Evolutionary conservation across 2,113 vertebrate genomes (phyloP).

Genomic region (Pogona vitticeps): DNA sequence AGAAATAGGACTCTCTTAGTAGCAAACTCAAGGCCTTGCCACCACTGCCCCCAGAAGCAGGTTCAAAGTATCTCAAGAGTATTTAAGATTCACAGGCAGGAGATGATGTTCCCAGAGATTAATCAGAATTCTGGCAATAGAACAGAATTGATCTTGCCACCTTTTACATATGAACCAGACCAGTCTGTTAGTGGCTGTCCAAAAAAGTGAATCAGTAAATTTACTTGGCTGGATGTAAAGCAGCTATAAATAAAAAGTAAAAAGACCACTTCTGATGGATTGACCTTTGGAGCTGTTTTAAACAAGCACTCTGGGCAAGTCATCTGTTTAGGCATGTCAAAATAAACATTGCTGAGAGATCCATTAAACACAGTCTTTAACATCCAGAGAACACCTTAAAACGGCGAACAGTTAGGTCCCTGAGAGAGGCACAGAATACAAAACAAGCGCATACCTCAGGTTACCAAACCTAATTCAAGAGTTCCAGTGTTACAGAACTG

Average conservation of each 20-base stretch:
- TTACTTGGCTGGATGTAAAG: not conserved
- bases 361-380: not conserved
- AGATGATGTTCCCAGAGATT: not conserved
- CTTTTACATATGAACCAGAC: not conserved
- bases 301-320: not conserved
- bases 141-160: too few relatives aligned
- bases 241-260: not conserved
- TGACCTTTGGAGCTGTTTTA: not conserved
- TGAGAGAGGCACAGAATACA: not conserved
- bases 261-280: not conserved
- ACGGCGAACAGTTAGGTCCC: not conserved
- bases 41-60: too few relatives aligned
- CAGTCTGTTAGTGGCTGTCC: not conserved
- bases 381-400: not conserved
- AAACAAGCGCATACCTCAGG: not conserved
- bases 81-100: not conserved
- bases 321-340: too few relatives aligned
- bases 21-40: too few relatives aligned
- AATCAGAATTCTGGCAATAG: too few relatives aligned
- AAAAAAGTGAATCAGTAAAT: not conserved
- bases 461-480: constrained; percentile 2
- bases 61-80: not conserved
- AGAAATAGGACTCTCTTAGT: too few relatives aligned
- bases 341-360: not conserved
- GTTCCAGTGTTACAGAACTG: not conserved